Percentiles rank a stretch among this genome's conserved stretches.
phyloP scores from a whole-genome alignment of 2,797 vertebrate species.

The Tolypeutes matacus region DNA sequence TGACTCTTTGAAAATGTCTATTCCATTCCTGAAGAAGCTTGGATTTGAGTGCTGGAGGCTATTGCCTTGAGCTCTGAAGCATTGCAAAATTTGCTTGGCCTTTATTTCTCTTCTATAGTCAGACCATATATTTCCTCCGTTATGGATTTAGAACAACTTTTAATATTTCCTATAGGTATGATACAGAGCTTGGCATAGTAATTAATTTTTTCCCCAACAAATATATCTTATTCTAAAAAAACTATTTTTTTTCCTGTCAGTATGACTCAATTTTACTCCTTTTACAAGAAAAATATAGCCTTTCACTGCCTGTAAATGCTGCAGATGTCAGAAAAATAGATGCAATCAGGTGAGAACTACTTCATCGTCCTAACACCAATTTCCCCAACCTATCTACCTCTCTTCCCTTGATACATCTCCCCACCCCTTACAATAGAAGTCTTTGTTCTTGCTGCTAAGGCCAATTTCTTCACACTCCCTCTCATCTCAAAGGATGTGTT shows the following conservation, averaged over 20 bases:
- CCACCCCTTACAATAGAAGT: neutral
- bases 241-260: neutral
- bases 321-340: conserved; percentile 36
- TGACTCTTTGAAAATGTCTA: neutral
- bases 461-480: neutral
- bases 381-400: neutral
- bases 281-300: conserved; percentile 13
- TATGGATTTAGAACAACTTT: conserved; percentile 1
- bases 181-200: neutral
- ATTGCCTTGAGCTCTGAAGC: neutral
- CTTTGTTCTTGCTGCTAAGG: neutral
- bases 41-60: neutral
- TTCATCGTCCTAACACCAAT: neutral
- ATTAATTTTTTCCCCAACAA: neutral
- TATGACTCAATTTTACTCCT: conserved; percentile 32
- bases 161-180: conserved; percentile 4
- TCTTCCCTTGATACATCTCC: neutral
- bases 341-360: neutral
- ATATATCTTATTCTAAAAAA: conserved; percentile 35
- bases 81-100: neutral
- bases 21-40: neutral
- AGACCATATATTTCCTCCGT: neutral
- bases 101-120: neutral
- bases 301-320: neutral
- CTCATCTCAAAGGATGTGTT: neutral